Percentiles rank a stretch among this genome's conserved stretches.
Conservation (phyloP, 2,113 vertebrate species). For the Hirundichthys speculiger region DNA sequence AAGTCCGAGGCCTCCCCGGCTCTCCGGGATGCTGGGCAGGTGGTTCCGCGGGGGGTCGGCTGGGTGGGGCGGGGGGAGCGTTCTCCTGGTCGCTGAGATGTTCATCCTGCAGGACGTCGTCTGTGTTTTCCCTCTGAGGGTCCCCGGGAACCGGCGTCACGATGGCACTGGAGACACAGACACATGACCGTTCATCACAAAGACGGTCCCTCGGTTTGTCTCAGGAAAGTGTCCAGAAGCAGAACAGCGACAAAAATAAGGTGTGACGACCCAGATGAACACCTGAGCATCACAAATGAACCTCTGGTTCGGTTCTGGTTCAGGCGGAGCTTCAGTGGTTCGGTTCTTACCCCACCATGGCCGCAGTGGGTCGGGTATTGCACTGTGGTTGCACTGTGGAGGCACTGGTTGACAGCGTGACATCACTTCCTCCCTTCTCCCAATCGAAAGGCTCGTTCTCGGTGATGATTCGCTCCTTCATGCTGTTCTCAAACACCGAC, state of each 20-base stretch:
- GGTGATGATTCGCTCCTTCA: conserved; percentile 95
- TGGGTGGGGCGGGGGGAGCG: conserved; percentile 87
- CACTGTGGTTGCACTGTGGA: conserved; percentile 90
- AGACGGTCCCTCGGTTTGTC: no score
- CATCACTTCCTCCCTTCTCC: conserved; percentile 93
- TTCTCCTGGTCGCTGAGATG: conserved; percentile 98
- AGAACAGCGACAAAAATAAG: no score
- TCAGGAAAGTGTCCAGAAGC: no score
- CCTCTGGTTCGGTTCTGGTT: neutral
- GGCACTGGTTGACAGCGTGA: conserved; percentile 89
- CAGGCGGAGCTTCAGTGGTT: neutral
- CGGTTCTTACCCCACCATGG: conserved; percentile 94
- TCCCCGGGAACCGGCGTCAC: conserved; percentile 91
- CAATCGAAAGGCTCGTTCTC: conserved; percentile 98
- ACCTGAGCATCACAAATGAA: no score
- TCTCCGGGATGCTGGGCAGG: conserved; percentile 80
- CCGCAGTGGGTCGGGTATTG: conserved; percentile 93
- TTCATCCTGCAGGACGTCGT: conserved; percentile 95
- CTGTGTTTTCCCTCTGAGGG: conserved; percentile 94
- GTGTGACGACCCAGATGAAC: no score
- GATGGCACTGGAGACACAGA: conserved; percentile 83
- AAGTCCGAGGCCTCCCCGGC: conserved; percentile 95
- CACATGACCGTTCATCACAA: neutral
- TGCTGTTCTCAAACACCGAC: conserved; percentile 98
- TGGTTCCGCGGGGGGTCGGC: conserved; percentile 76